phyloP scores from a whole-genome alignment of 37 sponge, comb jelly and placozoan species.

The Cliona cf. orientalis region DNA sequence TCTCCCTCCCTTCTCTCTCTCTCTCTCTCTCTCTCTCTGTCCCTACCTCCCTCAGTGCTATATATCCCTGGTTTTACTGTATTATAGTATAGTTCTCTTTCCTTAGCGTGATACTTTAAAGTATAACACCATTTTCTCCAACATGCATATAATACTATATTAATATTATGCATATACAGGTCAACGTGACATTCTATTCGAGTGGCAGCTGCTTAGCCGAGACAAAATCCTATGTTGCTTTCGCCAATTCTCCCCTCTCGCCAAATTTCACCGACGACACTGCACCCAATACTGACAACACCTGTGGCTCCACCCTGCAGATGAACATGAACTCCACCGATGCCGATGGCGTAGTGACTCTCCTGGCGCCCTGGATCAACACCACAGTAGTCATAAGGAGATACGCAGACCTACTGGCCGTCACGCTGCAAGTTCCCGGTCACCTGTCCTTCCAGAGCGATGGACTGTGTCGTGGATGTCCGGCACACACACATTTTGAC shows the following conservation, averaged over 20 bases:
- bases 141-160: too few species aligned
- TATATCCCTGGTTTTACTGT: too few species aligned
- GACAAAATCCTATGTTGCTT: slow-evolving; percentile 15
- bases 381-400: slow-evolving; percentile 46
- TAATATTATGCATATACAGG: too few species aligned
- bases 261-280: slow-evolving; percentile 10
- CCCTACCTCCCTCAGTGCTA: too few species aligned
- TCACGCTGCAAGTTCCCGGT: slow-evolving; percentile 40
- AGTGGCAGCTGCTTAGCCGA: slow-evolving; percentile 6
- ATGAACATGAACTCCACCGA: background rate
- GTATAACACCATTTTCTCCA: too few species aligned
- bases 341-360: slow-evolving; percentile 4
- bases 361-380: slow-evolving; percentile 55
- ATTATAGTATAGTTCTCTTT: too few species aligned
- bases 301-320: background rate
- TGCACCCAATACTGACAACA: too few species aligned
- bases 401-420: slow-evolving; percentile 32
- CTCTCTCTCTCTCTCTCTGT: too few species aligned
- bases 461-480: slow-evolving; percentile 57
- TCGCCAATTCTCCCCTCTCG: slow-evolving; percentile 22
- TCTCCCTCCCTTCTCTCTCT: too few species aligned
- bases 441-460: slow-evolving; percentile 14
- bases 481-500: slow-evolving; percentile 22
- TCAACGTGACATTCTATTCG: slow-evolving; percentile 48
- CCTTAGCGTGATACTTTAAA: too few species aligned